Evolutionary conservation across 2,797 vertebrate genomes (phyloP), one percentile per base, ranked within the genome.

Genomic region (Euthynnus affinis): DNA sequence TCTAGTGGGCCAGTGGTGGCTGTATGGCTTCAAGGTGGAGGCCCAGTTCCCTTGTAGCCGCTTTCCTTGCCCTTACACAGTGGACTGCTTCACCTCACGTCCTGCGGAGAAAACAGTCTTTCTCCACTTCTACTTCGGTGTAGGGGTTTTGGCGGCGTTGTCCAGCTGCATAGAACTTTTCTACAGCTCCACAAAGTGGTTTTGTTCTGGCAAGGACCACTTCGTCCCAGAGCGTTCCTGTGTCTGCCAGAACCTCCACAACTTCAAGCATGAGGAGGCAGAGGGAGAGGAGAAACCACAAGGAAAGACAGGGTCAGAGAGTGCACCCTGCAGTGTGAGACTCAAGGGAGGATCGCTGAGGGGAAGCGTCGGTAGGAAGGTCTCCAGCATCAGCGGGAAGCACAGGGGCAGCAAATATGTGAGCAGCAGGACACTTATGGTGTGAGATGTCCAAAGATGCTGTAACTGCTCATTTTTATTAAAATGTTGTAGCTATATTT

Each of bases 51-150:
- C 89, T 17, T 98, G 98, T 86, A 88, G 79, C 44, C 96, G 94
- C 2, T 93, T 91, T 32, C 97, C 98, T 9, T 98, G 98, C 88
- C 97, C 96, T 22, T 95, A 98, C 93, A 96, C 83, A 0, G 97
- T 99, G 74, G 96, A 98, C 89, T 98, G 98, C 94, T 98, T 97
- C 91, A 96, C 96, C 46, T 98, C 97, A 18, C 96, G 97, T 3
- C 96, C 98, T 9, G 96, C 95, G 0, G 98, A 99, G 94, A 98
- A 98, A 91, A 98, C 97, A 0, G 59, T 98, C 87, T 98, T 99
- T 93, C 95, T 99, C 75, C 88, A 95, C 85, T 99, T 98, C 92
- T 98, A 97, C 94, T 98, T 98, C 61, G 74, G 76, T 0, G 94
- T 98, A 17, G 97, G 97, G 23, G 75, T 97, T 59, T 37, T 97